Evolutionary conservation across 2,113 vertebrate species (phyloP).

Genomic region (Grus americana): DNA sequence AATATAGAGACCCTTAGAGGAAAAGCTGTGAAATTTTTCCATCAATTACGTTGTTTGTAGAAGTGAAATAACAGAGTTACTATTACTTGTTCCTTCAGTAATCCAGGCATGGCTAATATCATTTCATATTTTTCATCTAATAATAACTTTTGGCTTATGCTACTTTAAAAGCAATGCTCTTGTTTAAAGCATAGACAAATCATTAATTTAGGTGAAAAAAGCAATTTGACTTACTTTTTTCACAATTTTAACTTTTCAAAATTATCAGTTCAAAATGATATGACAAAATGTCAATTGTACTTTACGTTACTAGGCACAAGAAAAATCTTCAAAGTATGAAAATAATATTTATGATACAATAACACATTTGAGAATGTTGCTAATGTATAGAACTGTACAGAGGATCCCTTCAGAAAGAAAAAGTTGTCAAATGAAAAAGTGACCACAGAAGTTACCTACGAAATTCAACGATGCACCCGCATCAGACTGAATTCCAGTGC

Average conservation of each 20-base stretch:
- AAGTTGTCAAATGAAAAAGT: background rate
- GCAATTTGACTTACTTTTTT: background rate
- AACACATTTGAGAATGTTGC: background rate
- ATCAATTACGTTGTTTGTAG: background rate
- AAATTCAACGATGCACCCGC: background rate
- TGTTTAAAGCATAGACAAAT: background rate
- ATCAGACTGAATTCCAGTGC: background rate
- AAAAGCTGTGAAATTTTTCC: background rate
- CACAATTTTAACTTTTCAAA: background rate
- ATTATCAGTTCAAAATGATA: background rate
- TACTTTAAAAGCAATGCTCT: background rate
- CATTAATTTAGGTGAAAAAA: background rate
- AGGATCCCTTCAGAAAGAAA: background rate
- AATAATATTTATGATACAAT: background rate
- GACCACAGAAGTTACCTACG: background rate
- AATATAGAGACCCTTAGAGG: background rate
- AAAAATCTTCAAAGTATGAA: background rate
- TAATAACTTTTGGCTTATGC: background rate
- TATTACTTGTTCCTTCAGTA: background rate
- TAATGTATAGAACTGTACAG: background rate
- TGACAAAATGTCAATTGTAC: background rate
- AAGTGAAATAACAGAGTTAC: background rate
- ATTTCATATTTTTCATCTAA: background rate
- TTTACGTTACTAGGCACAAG: background rate
- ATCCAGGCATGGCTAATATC: background rate